phyloP scores from a whole-genome alignment of 2,113 vertebrate species.

The Cynoglossus semilaevis region DNA sequence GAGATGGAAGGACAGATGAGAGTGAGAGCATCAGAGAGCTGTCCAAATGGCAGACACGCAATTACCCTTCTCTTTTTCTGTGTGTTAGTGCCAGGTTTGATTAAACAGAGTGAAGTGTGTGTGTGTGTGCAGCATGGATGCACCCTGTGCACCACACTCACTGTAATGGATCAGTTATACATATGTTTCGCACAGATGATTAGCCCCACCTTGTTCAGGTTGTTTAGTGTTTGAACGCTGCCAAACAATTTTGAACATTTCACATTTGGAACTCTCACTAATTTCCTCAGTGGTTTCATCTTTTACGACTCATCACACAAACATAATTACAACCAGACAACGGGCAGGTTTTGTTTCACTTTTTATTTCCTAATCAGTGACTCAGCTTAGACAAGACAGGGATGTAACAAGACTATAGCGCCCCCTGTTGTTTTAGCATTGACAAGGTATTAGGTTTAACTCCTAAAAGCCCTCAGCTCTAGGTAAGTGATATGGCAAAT shows the following conservation, averaged over 20 bases:
- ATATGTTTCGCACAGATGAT: conserved; percentile 28
- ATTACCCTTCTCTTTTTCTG: conserved; percentile 22
- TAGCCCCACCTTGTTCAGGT: conserved; percentile 17
- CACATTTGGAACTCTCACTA: conserved; percentile 17
- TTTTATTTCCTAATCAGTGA: conserved; percentile 3
- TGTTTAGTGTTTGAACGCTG: conserved; percentile 8
- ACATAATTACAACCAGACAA: conserved; percentile 33
- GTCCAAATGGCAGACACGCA: conserved; percentile 41
- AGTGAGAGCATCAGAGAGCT: conserved; percentile 28
- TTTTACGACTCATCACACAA: conserved; percentile 26
- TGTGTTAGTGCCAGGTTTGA: conserved; percentile 39
- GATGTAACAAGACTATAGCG: neutral
- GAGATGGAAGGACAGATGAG: conserved; percentile 24
- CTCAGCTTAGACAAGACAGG: conserved; percentile 15
- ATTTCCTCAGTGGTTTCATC: conserved; percentile 48
- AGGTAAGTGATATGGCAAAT: no score
- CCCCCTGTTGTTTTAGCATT: conserved; percentile 28
- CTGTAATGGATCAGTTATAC: conserved; percentile 33
- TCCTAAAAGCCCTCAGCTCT: no score
- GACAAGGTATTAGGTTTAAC: no score
- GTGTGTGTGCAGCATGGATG: neutral
- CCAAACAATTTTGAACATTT: conserved; percentile 35
- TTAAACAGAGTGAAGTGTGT: conserved; percentile 18
- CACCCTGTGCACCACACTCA: no score
- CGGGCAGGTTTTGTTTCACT: conserved; percentile 6